These are phyloP conservation scores for Lottia gigantea DNA, from an alignment of 2,888 invertebrate species.

Conservation along the genomic window DNA sequence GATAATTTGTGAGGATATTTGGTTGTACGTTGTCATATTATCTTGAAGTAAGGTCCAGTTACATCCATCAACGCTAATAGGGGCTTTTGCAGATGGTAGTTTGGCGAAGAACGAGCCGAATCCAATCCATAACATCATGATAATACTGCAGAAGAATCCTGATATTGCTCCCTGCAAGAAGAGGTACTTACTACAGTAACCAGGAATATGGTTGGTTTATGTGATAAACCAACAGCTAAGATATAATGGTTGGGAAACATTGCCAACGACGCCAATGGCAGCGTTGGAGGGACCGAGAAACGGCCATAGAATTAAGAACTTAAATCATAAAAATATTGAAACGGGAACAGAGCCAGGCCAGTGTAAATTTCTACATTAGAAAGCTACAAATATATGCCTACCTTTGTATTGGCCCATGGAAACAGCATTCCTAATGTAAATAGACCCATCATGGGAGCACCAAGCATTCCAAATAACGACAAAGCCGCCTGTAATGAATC, in stretches of 20 bases:
- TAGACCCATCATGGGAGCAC: slow-evolving; percentile 65
- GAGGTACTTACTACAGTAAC: too few relatives aligned
- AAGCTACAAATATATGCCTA: too few relatives aligned
- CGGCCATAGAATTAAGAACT: not conserved
- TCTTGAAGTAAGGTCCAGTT: not conserved
- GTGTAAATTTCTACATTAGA: too few relatives aligned
- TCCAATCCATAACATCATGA: not conserved
- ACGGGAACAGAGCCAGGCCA: too few relatives aligned
- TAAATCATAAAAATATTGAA: too few relatives aligned
- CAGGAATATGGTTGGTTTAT: too few relatives aligned
- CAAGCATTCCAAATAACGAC: slow-evolving; percentile 66
- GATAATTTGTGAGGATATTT: too few relatives aligned
- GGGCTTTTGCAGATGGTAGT: not conserved
- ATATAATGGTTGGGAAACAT: too few relatives aligned
- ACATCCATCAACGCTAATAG: not conserved
- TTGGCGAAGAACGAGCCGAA: not conserved
- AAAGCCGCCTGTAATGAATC: slow-evolving; percentile 58
- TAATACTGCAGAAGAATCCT: not conserved
- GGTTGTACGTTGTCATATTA: not conserved
- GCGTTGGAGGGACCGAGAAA: not conserved
- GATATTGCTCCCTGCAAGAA: not conserved
- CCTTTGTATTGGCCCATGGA: slow-evolving; percentile 71
- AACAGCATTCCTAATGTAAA: slow-evolving; percentile 67
- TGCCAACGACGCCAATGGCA: too few relatives aligned
- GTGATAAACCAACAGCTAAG: too few relatives aligned